A percentile compares a stretch with the other conserved stretches of the same genome.
phyloP scores from a whole-genome alignment of 2,797 vertebrate species.

The Florisuga fusca region DNA sequence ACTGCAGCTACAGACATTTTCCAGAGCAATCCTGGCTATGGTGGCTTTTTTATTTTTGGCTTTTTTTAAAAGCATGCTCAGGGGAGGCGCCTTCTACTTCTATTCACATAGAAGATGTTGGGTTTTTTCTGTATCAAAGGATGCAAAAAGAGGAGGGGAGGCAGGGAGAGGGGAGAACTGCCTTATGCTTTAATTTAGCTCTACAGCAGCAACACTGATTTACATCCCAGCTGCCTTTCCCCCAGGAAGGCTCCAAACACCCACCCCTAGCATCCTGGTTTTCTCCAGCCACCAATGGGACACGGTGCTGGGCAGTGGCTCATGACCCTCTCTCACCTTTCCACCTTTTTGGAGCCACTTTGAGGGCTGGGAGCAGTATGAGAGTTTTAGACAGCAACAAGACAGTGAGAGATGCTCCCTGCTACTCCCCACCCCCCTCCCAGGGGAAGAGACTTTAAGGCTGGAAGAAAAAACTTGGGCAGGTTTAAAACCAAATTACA shows the following conservation, averaged over 20 bases:
- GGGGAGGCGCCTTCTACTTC: conserved; percentile 20
- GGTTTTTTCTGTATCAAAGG: conserved; percentile 34
- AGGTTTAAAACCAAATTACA: too few relatives aligned
- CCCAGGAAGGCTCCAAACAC: background rate
- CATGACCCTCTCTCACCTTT: background rate
- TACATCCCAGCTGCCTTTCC: background rate
- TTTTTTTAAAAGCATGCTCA: conserved; percentile 30
- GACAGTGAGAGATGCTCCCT: too few relatives aligned
- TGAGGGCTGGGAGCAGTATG: background rate
- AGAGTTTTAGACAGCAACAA: too few relatives aligned
- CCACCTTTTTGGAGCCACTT: background rate
- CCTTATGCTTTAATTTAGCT: background rate
- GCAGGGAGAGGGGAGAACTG: background rate
- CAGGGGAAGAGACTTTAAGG: too few relatives aligned
- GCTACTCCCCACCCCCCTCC: too few relatives aligned
- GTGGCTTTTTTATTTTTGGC: conserved; percentile 62
- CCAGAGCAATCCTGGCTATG: conserved; percentile 58
- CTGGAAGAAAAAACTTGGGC: too few relatives aligned
- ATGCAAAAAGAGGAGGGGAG: background rate
- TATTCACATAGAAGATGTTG: conserved; percentile 44
- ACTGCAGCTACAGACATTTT: conserved; percentile 53
- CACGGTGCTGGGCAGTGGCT: background rate
- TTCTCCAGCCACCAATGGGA: background rate
- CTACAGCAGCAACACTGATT: background rate
- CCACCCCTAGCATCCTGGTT: background rate